A percentile compares a stretch with the other conserved stretches of the same genome.
Evolutionary conservation across 2,113 vertebrate species (phyloP).

Genomic region (Crotophaga sulcirostris): DNA sequence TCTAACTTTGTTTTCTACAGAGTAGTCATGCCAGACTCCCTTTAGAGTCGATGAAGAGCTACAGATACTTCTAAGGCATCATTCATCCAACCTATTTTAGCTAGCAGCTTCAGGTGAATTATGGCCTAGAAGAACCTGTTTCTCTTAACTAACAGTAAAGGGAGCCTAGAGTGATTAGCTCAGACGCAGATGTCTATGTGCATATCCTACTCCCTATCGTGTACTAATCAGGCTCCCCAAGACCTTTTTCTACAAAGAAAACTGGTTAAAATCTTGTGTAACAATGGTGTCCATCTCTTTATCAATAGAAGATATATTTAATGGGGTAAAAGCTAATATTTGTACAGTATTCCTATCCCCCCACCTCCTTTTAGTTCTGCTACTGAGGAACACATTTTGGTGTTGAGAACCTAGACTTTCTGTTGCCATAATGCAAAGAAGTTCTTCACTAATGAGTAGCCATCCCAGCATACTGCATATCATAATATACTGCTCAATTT

Average conservation of each 20-base stretch:
- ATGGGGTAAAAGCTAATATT: no score
- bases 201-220: not conserved
- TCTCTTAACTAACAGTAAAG: not conserved
- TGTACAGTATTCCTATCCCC: no score
- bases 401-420: no score
- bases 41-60: not conserved
- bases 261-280: not conserved
- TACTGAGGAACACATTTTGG: no score
- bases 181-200: not conserved
- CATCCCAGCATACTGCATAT: no score
- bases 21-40: not conserved
- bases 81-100: not conserved
- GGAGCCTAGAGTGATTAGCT: not conserved
- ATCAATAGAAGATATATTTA: no score
- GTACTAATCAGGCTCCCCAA: not conserved
- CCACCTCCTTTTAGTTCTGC: no score
- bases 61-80: not conserved
- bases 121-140: not conserved
- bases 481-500: no score
- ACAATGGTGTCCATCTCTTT: not conserved
- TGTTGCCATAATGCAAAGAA: no score
- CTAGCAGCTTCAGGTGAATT: not conserved
- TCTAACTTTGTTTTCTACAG: not conserved
- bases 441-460: no score
- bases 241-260: not conserved